Conservation (phyloP, 1,140 invertebrate species). For the Aphaenogaster floridana region DNA sequence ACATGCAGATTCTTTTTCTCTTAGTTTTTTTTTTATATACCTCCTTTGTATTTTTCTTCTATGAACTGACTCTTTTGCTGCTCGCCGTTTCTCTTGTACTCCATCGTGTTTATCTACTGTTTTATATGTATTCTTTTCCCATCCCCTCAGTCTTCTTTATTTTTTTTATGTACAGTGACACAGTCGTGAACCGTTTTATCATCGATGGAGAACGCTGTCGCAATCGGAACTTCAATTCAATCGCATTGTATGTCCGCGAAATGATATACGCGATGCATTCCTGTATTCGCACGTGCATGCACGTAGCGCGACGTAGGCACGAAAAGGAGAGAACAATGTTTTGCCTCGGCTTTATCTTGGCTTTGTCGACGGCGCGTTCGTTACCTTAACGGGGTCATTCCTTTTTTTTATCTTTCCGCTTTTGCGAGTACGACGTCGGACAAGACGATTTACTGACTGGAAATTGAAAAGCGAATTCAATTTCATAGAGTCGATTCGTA, state of each 20-base stretch:
- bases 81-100: conserved; percentile 17
- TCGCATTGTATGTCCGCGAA: conserved; percentile 62
- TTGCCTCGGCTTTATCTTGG: conserved; percentile 67
- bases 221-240: conserved; percentile 72
- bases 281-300: conserved; percentile 29
- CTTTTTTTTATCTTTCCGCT: conserved; percentile 12
- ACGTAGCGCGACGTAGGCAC: conserved; percentile 50
- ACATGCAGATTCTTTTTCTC: background rate
- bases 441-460: conserved; percentile 59
- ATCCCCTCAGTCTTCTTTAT: background rate
- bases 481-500: conserved; percentile 13
- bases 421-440: conserved; percentile 29
- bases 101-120: conserved; percentile 1
- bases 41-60: conserved; percentile 18
- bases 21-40: background rate
- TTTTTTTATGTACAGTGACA: conserved; percentile 55
- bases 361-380: conserved; percentile 73
- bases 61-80: background rate
- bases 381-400: conserved; percentile 65
- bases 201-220: conserved; percentile 15
- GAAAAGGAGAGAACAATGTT: conserved; percentile 52
- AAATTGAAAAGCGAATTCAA: conserved; percentile 68
- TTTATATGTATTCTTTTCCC: background rate
- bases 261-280: conserved; percentile 73
- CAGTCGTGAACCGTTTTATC: conserved; percentile 71